Percentiles rank a stretch among this genome's conserved stretches.
phyloP scores from a whole-genome alignment of 2,888 invertebrate species.

The Synergus laeviventris region DNA sequence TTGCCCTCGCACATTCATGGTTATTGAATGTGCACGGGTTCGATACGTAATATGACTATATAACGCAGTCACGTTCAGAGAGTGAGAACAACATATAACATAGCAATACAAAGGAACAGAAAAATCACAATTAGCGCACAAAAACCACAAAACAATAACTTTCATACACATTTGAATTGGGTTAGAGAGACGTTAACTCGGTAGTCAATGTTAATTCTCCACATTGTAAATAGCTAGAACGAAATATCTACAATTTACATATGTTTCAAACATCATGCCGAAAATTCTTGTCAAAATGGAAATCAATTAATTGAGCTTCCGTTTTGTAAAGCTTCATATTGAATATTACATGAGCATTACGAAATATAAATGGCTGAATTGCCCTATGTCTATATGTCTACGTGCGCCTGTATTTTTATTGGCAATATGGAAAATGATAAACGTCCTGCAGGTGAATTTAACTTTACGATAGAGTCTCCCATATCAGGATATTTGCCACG shows the following conservation, averaged over 20 bases:
- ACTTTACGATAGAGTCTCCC: not conserved
- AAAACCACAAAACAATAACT: not conserved
- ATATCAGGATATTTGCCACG: constrained; percentile 12
- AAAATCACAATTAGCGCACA: not conserved
- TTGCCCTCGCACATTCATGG: constrained; percentile 3
- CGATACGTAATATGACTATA: constrained; percentile 20
- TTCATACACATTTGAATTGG: not conserved
- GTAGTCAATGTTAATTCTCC: no score
- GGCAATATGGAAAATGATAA: constrained; percentile 21
- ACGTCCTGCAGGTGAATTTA: constrained; percentile 22
- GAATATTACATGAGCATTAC: not conserved
- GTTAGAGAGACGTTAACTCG: no score
- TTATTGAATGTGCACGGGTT: constrained; percentile 32
- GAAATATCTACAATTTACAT: no score
- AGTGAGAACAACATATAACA: not conserved
- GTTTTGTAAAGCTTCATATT: not conserved
- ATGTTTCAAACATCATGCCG: no score
- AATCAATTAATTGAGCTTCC: not conserved
- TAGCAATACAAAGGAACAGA: not conserved
- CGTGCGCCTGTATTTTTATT: not conserved
- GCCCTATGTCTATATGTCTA: not conserved
- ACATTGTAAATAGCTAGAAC: no score
- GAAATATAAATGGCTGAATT: not conserved
- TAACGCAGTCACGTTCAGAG: constrained; percentile 7
- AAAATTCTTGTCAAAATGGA: no score